phyloP scores from a whole-genome alignment of 2,113 vertebrate genomes.

The Crocuta crocuta region DNA sequence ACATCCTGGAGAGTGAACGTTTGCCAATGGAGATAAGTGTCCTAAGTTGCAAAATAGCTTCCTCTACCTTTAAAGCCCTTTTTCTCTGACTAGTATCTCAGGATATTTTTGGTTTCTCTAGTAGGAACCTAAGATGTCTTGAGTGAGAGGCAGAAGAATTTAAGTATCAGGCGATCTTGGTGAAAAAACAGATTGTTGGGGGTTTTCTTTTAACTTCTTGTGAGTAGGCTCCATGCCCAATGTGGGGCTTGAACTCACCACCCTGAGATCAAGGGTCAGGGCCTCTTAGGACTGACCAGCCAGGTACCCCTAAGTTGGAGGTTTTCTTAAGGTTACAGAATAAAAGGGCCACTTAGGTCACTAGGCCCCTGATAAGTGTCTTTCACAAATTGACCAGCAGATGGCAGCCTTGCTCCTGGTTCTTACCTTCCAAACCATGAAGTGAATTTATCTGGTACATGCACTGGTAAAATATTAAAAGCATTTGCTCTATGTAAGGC shows the following conservation, averaged over 20 bases:
- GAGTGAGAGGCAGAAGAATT: neutral
- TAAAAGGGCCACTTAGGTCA: neutral
- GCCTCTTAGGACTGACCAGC: neutral
- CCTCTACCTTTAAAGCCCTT: neutral
- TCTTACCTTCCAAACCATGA: neutral
- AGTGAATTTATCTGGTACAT: neutral
- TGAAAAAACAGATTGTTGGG: neutral
- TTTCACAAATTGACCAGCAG: slow-evolving; percentile 55
- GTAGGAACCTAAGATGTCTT: neutral
- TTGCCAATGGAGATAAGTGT: neutral
- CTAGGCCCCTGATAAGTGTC: rapidly evolving
- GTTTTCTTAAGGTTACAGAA: neutral
- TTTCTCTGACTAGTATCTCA: neutral
- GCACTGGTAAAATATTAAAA: neutral
- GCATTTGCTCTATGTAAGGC: neutral
- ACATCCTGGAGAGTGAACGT: neutral
- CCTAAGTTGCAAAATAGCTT: neutral
- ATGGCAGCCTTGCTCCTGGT: slow-evolving; percentile 17
- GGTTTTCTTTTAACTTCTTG: neutral
- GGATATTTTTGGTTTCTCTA: neutral
- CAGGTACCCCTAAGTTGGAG: neutral
- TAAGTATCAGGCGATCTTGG: neutral
- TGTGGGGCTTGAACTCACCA: neutral
- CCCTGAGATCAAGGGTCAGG: neutral
- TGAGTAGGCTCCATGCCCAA: neutral